Conservation (phyloP, 2,113 vertebrate species). For the Phalacrocorax brasilianus region DNA sequence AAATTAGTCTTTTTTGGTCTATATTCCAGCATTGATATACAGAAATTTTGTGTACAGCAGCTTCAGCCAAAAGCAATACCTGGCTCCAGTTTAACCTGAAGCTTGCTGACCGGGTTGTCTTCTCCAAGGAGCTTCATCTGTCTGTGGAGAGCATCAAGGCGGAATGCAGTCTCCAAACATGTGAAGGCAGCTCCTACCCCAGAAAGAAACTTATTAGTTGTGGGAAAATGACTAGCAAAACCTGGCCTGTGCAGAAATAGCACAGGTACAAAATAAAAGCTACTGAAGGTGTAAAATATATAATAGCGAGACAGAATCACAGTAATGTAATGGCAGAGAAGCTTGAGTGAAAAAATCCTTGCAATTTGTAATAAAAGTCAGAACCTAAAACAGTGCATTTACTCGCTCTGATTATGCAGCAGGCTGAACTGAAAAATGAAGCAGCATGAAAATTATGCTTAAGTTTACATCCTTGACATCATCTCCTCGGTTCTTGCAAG, state of each 20-base stretch:
- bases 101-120: conserved; percentile 91
- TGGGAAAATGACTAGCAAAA: background rate
- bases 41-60: background rate
- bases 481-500: background rate
- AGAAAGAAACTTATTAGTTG: background rate
- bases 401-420: background rate
- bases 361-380: background rate
- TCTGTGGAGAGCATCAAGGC: conserved; percentile 92
- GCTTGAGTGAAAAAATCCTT: background rate
- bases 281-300: background rate
- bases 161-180: conserved; percentile 92
- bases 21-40: background rate
- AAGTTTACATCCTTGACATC: background rate
- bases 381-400: background rate
- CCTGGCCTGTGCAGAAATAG: background rate
- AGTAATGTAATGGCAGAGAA: background rate
- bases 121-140: conserved; percentile 95
- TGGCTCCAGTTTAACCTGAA: conserved; percentile 95
- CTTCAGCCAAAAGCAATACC: conserved; percentile 70
- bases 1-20: background rate
- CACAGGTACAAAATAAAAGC: background rate
- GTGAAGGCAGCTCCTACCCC: conserved; percentile 90
- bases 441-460: background rate
- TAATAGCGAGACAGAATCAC: background rate
- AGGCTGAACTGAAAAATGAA: background rate